A percentile compares a stretch with the other conserved stretches of the same genome.
Conservation (phyloP, 2,797 vertebrate genomes). For the Scolopax bukidnonensis region DNA sequence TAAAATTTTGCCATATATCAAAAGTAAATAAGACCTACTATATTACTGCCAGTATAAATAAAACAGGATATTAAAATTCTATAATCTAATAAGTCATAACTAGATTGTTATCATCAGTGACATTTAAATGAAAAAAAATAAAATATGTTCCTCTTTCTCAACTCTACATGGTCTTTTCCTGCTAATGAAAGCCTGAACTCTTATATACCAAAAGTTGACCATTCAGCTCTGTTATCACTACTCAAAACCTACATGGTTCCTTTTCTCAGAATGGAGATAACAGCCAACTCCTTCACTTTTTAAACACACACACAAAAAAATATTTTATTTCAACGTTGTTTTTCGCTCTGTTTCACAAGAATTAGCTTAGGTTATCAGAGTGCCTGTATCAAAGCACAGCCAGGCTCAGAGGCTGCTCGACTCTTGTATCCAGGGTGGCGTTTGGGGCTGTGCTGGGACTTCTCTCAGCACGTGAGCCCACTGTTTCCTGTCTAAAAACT, state of each 20-base stretch:
- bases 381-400: not conserved
- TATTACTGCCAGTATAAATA: not conserved
- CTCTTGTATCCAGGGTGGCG: not conserved
- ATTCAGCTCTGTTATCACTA: not conserved
- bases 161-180: not conserved
- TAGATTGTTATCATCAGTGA: not conserved
- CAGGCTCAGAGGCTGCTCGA: not conserved
- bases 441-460: not conserved
- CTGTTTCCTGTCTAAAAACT: not conserved
- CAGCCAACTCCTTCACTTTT: not conserved
- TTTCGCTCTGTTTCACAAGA: not conserved
- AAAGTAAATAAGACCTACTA: not conserved
- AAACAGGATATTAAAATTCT: not conserved
- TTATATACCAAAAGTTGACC: not conserved
- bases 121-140: not conserved
- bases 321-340: not conserved
- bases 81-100: not conserved
- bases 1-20: not conserved
- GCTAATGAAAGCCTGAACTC: not conserved
- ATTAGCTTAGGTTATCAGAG: not conserved
- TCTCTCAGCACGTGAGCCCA: accelerated
- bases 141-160: not conserved
- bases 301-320: not conserved
- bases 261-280: not conserved
- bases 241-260: not conserved